These are phyloP conservation scores for Hyaena hyaena DNA, from an alignment of 2,113 vertebrate genomes.

Conservation along the genomic window DNA sequence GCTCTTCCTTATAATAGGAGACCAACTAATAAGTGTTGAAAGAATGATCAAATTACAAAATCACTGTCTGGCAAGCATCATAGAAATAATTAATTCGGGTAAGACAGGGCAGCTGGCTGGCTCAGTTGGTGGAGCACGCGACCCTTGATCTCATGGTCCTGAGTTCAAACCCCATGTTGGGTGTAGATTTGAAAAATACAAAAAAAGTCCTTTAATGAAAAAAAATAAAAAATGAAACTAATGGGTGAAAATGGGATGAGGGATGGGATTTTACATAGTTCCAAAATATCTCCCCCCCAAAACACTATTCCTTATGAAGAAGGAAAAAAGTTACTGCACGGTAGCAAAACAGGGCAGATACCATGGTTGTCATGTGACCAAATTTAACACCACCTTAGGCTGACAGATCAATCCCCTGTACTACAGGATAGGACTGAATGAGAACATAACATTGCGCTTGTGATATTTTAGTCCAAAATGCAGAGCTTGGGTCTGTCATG, in stretches of 20 bases:
- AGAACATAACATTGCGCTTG: not conserved
- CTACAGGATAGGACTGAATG: not conserved
- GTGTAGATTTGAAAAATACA: not conserved
- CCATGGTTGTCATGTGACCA: not conserved
- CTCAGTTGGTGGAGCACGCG: not conserved
- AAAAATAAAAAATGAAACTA: not conserved
- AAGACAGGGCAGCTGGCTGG: not conserved
- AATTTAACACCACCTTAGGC: not conserved
- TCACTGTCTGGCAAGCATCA: not conserved
- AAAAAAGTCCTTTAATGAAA: not conserved
- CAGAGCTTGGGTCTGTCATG: not conserved
- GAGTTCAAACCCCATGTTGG: not conserved
- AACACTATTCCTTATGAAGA: not conserved
- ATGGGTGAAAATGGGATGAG: not conserved
- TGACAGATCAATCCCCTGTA: not conserved
- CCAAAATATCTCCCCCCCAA: not conserved
- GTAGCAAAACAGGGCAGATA: not conserved
- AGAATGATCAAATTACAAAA: not conserved
- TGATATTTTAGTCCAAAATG: not conserved
- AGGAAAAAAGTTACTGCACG: not conserved
- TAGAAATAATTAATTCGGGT: constrained; percentile 4
- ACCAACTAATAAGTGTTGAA: not conserved
- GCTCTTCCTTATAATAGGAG: constrained; percentile 8
- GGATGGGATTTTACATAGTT: not conserved
- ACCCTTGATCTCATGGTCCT: not conserved